Evolutionary conservation across 2,888 invertebrate species (phyloP), one percentile per base, ranked within the genome.

Genomic region (Netelia inedita): DNA sequence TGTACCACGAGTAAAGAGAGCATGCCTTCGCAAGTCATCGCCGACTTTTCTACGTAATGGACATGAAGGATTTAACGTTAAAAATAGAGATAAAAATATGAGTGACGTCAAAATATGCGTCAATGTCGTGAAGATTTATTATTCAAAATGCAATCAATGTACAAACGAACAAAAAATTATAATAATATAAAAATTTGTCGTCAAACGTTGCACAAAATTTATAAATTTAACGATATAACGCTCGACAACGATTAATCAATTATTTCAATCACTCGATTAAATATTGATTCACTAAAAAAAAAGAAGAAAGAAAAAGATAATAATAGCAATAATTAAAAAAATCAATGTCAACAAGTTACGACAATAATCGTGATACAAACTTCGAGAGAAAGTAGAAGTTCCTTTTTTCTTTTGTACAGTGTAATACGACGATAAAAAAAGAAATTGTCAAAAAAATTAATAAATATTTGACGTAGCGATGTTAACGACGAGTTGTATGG

Each of bases 401-500:
- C 2, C 5, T 2, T 28, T 28, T 28, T 28, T 28, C 5, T 28
- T 28, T 28, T 2, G 10, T 11, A 46, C 11, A 46, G 8, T 46
- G 10, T 46, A 46, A 46, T 11, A 46, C 46, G 46, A 46, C 46
- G 2, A 14, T 6, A 46, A 46, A 46, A 46, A 46, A 11, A 46
- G 14, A 46, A 46, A 46, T 14, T 11, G 1, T 11, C 9, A 46
- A 46, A 46, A 9, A 43, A 28, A 74, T 28, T 61, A 43, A 50
- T 43, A 28, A 65, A 61, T 69, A 35, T 28, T 59, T 74, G 71
- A 50, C 57, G 43, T 16, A 72, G 35, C 63, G 69, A 57, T 53
- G 65, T 55, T 23, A 63, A 79, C 71, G 71, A 83, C 59, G 78
- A 63, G 69, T 78, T 73, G 73, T 82, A 59, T 61, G 61, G 74